Evolutionary conservation across 2,113 vertebrate species (phyloP).

Genomic region (Cairina moschata): DNA sequence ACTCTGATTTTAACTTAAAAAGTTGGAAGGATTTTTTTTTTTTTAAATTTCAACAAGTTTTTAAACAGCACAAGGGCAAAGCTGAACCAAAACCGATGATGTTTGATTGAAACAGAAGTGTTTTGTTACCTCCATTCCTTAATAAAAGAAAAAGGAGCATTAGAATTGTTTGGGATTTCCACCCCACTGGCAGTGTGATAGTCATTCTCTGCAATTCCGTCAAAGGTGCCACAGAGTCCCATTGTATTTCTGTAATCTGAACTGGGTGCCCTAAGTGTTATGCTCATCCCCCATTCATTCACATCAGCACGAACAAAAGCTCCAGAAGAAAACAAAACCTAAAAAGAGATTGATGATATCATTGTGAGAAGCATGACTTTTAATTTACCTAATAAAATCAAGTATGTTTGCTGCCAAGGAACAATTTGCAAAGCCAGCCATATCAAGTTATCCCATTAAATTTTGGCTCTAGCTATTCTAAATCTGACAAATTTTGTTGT

Average conservation of each 20-base stretch:
- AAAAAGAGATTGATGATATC: background rate
- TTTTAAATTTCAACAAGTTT: background rate
- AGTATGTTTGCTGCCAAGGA: background rate
- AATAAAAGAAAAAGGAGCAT: slow-evolving; percentile 78
- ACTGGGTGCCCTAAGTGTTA: slow-evolving; percentile 84
- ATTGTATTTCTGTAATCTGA: slow-evolving; percentile 83
- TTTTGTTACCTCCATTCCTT: slow-evolving; percentile 87
- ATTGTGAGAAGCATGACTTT: background rate
- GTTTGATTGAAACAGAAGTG: background rate
- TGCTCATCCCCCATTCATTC: slow-evolving; percentile 90
- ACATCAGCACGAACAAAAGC: slow-evolving; percentile 89
- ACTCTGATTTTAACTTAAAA: background rate
- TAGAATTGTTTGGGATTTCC: slow-evolving; percentile 50
- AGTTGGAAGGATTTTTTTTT: background rate
- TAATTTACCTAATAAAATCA: background rate
- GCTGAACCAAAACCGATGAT: background rate
- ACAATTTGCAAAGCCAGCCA: background rate
- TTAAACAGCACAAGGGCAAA: background rate
- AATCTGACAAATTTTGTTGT: background rate
- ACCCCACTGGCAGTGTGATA: slow-evolving; percentile 79
- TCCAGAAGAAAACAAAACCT: slow-evolving; percentile 90
- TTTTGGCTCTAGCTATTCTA: background rate
- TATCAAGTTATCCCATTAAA: background rate
- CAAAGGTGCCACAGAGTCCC: slow-evolving; percentile 91
- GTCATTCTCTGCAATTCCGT: slow-evolving; percentile 85